Evolutionary conservation across 2,797 vertebrate genomes (phyloP).

Genomic region (Aldrovandia affinis): DNA sequence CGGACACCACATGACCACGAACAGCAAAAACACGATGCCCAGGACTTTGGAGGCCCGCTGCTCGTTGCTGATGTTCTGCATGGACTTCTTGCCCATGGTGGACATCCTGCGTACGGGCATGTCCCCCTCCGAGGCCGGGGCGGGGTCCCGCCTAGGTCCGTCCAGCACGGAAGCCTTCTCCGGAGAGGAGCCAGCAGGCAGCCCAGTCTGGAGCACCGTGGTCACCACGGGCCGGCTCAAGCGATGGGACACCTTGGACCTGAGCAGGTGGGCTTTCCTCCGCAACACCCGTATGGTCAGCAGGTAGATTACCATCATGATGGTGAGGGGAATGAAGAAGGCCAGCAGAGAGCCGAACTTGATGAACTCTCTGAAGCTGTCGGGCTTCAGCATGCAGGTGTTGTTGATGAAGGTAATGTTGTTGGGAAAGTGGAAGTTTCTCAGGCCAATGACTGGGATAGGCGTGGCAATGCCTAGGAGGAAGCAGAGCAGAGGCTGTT

Average conservation of each 20-base stretch:
- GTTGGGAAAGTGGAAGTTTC: constrained; percentile 62
- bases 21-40: constrained; percentile 95
- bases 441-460: constrained; percentile 88
- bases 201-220: constrained; percentile 84
- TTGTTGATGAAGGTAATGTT: constrained; percentile 80
- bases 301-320: constrained; percentile 95
- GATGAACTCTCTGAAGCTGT: constrained; percentile 88
- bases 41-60: constrained; percentile 95
- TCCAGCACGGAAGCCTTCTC: constrained; percentile 79
- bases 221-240: constrained; percentile 78
- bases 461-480: constrained; percentile 91
- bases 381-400: constrained; percentile 81
- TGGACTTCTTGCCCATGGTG: constrained; percentile 88
- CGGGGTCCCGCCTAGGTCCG: constrained; percentile 61
- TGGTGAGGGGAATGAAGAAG: constrained; percentile 89
- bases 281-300: constrained; percentile 89
- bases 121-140: constrained; percentile 58
- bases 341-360: constrained; percentile 90
- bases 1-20: constrained; percentile 97
- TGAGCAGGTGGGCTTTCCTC: constrained; percentile 89
- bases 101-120: constrained; percentile 80
- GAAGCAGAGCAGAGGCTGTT: constrained; percentile 37
- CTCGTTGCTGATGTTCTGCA: constrained; percentile 93
- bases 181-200: constrained; percentile 64
- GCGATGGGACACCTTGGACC: constrained; percentile 80